Base-by-base conservation (phyloP, 1,140 invertebrate species). In the Habropoda laboriosa region DNA sequence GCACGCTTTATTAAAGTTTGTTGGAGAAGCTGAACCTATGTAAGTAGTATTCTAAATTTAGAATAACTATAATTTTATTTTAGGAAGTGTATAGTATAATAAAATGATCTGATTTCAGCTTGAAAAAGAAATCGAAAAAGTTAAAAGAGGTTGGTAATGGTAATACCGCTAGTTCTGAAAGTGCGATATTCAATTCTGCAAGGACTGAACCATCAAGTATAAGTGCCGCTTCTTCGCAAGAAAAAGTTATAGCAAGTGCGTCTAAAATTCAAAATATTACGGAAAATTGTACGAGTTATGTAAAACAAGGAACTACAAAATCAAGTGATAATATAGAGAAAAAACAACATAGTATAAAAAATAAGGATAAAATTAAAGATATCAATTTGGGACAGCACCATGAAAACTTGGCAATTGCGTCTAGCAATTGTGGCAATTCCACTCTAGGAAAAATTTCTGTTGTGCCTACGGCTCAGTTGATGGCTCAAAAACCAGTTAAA, bases 121-220 rank as follows among this genome's bases (percentile, higher is more conserved):
- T 77, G 38, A 91, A 91, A 66, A 91, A 89, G 83, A 91, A 90
- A 73, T 66, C 75, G 42, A 91, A 88, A 60, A 89, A 90, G 64
- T 70, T 76, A n/a, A 90, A 88, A 80, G 90, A 91, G 8, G 30
- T 74, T 35, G 58, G 58, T 4, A 86, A 24, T 40, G 55, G 79
- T 53, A 89, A 76, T 70, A 82, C 61, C 42, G 10, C 63, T 24
- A 35, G 18, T 30, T 51, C 75, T 45, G 77, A 51, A 30, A 87
- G 72, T 77, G 47, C 30, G 53, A 27, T 70, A 10, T 76, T 60
- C 55, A 80, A 78, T 76, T 81, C 76, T 18, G 63, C 21, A 32
- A 85, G 64, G 45, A 38, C 80, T 1, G 87, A 88, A n/a, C 4
- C 55, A 3, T n/a, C 83, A 40, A 79, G 3, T 16, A 18, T 40